These are phyloP conservation scores for Aleiodes testaceus DNA, from an alignment of 2,888 invertebrate genomes.

Conservation along the genomic window DNA sequence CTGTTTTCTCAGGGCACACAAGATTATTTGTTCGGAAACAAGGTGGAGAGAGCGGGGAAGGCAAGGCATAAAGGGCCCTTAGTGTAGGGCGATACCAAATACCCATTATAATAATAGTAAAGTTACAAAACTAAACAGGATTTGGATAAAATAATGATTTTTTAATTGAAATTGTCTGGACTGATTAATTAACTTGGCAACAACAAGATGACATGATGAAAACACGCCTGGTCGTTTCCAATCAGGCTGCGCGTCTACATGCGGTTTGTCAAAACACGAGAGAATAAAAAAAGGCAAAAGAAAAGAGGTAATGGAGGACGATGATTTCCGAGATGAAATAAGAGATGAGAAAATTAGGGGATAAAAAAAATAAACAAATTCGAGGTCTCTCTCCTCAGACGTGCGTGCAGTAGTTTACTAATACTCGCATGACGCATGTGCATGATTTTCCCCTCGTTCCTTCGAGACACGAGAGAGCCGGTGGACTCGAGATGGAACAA, in stretches of 20 bases:
- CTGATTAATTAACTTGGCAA: background rate
- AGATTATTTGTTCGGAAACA: slow-evolving; percentile 63
- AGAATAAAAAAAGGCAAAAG: slow-evolving; percentile 10
- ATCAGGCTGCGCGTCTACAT: background rate
- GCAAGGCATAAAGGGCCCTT: slow-evolving; percentile 60
- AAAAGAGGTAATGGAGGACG: background rate
- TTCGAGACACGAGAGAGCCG: slow-evolving; percentile 35
- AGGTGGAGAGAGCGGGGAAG: background rate
- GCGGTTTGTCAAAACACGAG: slow-evolving; percentile 1
- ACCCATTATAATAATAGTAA: slow-evolving; percentile 68
- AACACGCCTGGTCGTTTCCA: slow-evolving; percentile 16
- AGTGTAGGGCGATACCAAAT: slow-evolving; percentile 43
- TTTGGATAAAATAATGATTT: slow-evolving; percentile 5
- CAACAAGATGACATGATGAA: slow-evolving; percentile 2
- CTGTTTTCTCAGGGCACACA: slow-evolving; percentile 64
- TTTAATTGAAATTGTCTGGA: slow-evolving; percentile 2
- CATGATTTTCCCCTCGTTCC: slow-evolving; percentile 35
- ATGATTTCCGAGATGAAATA: slow-evolving; percentile 7
- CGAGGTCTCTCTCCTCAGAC: slow-evolving; percentile 14
- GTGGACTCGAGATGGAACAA: slow-evolving; percentile 38
- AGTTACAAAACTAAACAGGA: slow-evolving; percentile 63
- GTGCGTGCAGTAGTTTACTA: slow-evolving; percentile 32
- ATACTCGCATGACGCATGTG: slow-evolving; percentile 38
- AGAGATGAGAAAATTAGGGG: slow-evolving; percentile 7
- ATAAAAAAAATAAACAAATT: slow-evolving; percentile 15